These are phyloP conservation scores for Nyctalus aviator DNA, from an alignment of 2,797 vertebrate species.

Conservation along the genomic window DNA sequence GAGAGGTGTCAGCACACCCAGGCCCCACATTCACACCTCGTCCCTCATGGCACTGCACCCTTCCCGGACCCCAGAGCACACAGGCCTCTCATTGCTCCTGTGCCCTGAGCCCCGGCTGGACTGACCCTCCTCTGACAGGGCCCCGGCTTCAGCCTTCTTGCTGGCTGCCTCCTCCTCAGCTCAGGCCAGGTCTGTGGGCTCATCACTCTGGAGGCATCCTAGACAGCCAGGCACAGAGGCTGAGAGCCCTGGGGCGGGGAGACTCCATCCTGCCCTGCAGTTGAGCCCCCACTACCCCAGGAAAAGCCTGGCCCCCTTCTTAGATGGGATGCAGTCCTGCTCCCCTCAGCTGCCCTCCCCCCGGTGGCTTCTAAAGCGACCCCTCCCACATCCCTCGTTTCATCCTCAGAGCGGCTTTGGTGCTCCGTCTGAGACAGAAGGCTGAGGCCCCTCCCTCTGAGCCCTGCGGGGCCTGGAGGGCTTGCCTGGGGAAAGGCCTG, in stretches of 20 bases:
- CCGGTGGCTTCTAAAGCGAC: neutral
- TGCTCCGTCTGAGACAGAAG: neutral
- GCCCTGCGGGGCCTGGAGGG: neutral
- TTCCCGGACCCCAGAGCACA: neutral
- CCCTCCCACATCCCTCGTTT: neutral
- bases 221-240: neutral
- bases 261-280: neutral
- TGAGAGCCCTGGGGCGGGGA: rapidly evolving
- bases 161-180: neutral
- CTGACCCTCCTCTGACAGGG: neutral
- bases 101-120: neutral
- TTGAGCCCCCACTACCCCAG: neutral
- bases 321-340: neutral
- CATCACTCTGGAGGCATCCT: neutral
- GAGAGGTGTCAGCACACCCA: neutral
- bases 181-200: neutral
- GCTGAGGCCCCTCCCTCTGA: neutral
- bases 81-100: neutral
- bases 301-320: neutral
- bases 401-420: neutral
- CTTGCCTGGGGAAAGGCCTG: neutral
- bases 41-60: neutral
- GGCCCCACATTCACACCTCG: rapidly evolving
- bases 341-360: neutral
- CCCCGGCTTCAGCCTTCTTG: neutral